A percentile compares a stretch with the other conserved stretches of the same genome.
Evolutionary conservation across 2,888 invertebrate species (phyloP).

Genomic region (Flabesymbios commensalis): DNA sequence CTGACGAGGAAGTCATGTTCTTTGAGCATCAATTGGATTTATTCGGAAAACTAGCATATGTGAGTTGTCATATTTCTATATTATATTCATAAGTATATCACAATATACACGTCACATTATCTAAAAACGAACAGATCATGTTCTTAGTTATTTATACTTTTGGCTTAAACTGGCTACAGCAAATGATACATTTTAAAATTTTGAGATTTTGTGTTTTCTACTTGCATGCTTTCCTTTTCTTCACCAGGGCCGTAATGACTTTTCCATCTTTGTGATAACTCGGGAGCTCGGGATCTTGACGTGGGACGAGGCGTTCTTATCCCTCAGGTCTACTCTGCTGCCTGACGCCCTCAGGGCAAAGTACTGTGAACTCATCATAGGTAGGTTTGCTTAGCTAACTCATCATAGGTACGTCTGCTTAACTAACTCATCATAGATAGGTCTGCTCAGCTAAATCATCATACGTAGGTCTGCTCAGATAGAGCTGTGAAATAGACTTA

Average conservation of each 20-base stretch:
- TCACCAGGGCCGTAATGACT: slow-evolving; percentile 60
- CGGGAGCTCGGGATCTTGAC: slow-evolving; percentile 59
- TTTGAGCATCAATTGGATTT: slow-evolving; percentile 59
- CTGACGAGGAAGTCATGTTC: slow-evolving; percentile 46
- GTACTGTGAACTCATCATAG: slow-evolving; percentile 61
- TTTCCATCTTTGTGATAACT: slow-evolving; percentile 59
- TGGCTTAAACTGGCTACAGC: no score
- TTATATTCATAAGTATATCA: not conserved
- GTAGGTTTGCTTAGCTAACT: slow-evolving; percentile 46
- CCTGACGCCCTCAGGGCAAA: slow-evolving; percentile 60
- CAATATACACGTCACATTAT: no score
- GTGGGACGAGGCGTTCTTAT: slow-evolving; percentile 61
- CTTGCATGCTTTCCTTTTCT: not conserved
- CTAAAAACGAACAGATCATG: no score
- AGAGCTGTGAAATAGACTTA: no score
- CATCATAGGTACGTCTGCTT: no score
- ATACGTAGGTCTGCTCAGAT: no score
- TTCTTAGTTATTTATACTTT: no score
- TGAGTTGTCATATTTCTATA: slow-evolving; percentile 34
- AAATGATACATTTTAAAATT: not conserved
- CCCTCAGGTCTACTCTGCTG: slow-evolving; percentile 54
- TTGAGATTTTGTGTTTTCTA: not conserved
- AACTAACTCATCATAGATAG: no score
- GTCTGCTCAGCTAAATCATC: no score
- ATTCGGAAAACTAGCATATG: slow-evolving; percentile 58